Percentiles rank a stretch among this genome's conserved stretches.
Conservation (phyloP, 1,140 invertebrate genomes). For the Drosophila triauraria region DNA sequence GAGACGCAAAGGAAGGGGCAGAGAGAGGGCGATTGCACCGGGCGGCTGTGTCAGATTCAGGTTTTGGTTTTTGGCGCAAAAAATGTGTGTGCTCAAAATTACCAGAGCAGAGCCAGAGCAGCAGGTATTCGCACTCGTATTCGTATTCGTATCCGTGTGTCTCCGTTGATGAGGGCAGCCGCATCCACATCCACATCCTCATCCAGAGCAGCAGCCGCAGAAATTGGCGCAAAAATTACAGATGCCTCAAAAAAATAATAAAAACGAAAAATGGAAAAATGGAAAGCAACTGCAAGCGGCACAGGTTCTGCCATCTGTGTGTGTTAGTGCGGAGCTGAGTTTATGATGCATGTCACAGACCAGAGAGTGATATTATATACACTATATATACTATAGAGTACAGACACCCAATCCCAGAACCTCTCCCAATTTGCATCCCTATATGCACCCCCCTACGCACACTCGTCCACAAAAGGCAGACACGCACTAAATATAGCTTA, state of each 20-base stretch:
- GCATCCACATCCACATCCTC: constrained; percentile 28
- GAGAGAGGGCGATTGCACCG: constrained; percentile 22
- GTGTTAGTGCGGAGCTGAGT: constrained; percentile 26
- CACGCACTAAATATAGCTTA: constrained; percentile 58
- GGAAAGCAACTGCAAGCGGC: constrained; percentile 4
- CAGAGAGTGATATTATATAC: constrained; percentile 1
- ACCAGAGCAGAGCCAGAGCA: constrained; percentile 39
- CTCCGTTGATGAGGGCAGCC: constrained; percentile 27
- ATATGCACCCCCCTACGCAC: neutral
- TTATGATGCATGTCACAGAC: constrained; percentile 46
- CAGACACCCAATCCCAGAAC: constrained; percentile 8
- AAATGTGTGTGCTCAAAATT: constrained; percentile 72
- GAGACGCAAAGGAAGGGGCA: constrained; percentile 1
- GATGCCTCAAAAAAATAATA: constrained; percentile 57
- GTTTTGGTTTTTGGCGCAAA: constrained; percentile 81
- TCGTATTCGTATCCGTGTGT: constrained; percentile 16
- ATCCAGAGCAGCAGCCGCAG: constrained; percentile 60
- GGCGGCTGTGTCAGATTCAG: constrained; percentile 71
- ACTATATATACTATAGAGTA: neutral
- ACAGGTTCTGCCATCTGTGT: constrained; percentile 32
- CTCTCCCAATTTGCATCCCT: constrained; percentile 1
- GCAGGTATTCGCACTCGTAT: constrained; percentile 62
- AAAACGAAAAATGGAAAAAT: constrained; percentile 19
- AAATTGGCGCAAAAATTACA: constrained; percentile 81
- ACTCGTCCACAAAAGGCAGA: constrained; percentile 8